phyloP scores from a whole-genome alignment of 1,140 invertebrate species.

The Neodiprion virginianus region DNA sequence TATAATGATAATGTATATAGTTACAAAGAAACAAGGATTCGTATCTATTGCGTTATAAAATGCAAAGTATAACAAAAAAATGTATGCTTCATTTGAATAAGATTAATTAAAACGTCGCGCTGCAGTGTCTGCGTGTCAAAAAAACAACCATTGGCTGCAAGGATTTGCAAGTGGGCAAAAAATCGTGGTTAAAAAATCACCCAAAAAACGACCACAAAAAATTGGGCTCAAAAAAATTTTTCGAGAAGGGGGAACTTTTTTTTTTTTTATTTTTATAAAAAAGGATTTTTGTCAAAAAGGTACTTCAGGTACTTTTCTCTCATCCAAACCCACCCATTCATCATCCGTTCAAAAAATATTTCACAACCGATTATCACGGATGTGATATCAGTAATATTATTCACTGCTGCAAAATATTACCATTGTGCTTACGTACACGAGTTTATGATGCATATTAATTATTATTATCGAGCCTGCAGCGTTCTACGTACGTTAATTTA shows the following conservation, averaged over 20 bases:
- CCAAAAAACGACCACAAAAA: conserved; percentile 51
- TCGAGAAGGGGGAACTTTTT: conserved; percentile 22
- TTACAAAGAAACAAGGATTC: conserved; percentile 16
- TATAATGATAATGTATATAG: not conserved
- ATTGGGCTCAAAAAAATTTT: conserved; percentile 27
- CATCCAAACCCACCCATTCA: conserved; percentile 6
- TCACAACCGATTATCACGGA: no score
- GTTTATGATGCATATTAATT: no score
- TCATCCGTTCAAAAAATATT: no score
- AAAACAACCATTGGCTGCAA: not conserved
- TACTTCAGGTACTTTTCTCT: not conserved
- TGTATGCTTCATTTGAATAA: no score
- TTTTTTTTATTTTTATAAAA: not conserved
- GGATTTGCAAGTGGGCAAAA: not conserved
- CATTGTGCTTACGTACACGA: not conserved
- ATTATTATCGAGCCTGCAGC: no score
- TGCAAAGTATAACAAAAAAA: no score
- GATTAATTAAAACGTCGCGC: no score
- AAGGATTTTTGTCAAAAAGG: not conserved
- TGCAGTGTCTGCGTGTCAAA: no score
- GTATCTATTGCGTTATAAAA: no score
- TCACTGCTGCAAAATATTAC: not conserved
- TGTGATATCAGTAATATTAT: no score
- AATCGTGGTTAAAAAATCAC: conserved; percentile 14
- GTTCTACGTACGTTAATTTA: no score